Base-by-base conservation (phyloP, 2,113 vertebrate species). In the Tetrax tetrax region DNA sequence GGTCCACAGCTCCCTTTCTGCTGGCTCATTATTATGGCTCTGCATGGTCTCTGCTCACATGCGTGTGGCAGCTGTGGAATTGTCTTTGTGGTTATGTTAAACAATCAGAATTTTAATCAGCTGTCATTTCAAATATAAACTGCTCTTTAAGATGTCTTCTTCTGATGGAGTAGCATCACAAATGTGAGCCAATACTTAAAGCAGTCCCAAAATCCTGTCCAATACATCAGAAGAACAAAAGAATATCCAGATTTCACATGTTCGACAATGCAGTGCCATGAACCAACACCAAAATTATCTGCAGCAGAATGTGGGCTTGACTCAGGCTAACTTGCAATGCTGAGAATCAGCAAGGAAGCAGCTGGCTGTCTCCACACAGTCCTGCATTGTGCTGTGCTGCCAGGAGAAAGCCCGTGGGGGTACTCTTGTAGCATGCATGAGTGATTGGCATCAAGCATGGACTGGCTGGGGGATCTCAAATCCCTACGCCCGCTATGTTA, bases 401-500 rank as follows among this genome's bases (percentile, higher is more conserved):
- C 43, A 59, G 74, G 59, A 64, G 56, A 37, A 28, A 25, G 43
- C n/a, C 29, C 22, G 6, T 3, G 7, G 18, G 19, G 37, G 50
- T 3, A 37, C 54, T 24, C 27, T 68, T 47, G 60, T 19, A 63
- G 50, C 14, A 10, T 1, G 12, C 22, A 48, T 47, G 43, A 60
- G 16, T 11, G 41, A 72, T 22, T 1, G 8, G 43, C 56, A 64
- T 11, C 37, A 33, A 54, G 61, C 56, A 43, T 0, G 9, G 74
- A 16, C 37, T 37, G 50, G 43, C 35, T 54, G 28, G 23, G 29
- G 68, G 10, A 84, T 38, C 64, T n/a, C 4, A 1, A 48, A 81
- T 38, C n/a, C 35, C 37, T 33, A 0, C 3, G 29, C 47, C 25
- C 0, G 1, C 27, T 54, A 6, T 4, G 13, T n/a, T 51, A 74